A percentile compares a stretch with the other conserved stretches of the same genome.
Evolutionary conservation across 2,888 invertebrate genomes (phyloP).

Genomic region (Bursaphelenchus okinawaensis): DNA sequence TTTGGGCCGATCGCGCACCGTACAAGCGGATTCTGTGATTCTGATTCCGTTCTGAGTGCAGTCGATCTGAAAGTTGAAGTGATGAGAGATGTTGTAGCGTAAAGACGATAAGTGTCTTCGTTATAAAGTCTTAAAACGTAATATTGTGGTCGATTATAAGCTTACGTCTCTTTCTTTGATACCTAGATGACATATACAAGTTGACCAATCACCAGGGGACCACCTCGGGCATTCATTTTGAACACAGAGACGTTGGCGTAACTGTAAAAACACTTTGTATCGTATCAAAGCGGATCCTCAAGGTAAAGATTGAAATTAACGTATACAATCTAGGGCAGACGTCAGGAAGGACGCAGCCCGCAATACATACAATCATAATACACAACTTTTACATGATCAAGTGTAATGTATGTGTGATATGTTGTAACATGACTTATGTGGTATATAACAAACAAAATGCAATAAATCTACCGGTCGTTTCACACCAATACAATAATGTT

Average conservation of each 20-base stretch:
- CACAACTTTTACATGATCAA: too few relatives aligned
- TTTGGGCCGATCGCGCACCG: not conserved
- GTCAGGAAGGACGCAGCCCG: too few relatives aligned
- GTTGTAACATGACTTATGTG: too few relatives aligned
- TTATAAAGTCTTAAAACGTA: not conserved
- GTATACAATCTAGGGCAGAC: too few relatives aligned
- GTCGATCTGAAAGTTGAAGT: not conserved
- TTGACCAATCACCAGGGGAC: not conserved
- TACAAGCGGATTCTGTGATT: not conserved
- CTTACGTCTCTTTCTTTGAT: not conserved
- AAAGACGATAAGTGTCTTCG: not conserved
- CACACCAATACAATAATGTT: slow-evolving; percentile 8
- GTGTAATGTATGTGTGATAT: too few relatives aligned
- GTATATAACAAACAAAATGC: too few relatives aligned
- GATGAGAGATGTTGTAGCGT: too few relatives aligned
- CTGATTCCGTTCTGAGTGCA: not conserved
- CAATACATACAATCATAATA: too few relatives aligned
- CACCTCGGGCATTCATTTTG: not conserved
- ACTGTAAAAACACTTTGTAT: not conserved
- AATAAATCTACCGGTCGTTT: not conserved
- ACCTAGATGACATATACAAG: not conserved
- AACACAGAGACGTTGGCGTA: not conserved
- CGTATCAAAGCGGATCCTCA: too few relatives aligned
- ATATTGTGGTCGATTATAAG: not conserved
- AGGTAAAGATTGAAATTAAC: too few relatives aligned